These are phyloP conservation scores for Limosa lapponica DNA, from an alignment of 2,797 vertebrate species.

Conservation along the genomic window DNA sequence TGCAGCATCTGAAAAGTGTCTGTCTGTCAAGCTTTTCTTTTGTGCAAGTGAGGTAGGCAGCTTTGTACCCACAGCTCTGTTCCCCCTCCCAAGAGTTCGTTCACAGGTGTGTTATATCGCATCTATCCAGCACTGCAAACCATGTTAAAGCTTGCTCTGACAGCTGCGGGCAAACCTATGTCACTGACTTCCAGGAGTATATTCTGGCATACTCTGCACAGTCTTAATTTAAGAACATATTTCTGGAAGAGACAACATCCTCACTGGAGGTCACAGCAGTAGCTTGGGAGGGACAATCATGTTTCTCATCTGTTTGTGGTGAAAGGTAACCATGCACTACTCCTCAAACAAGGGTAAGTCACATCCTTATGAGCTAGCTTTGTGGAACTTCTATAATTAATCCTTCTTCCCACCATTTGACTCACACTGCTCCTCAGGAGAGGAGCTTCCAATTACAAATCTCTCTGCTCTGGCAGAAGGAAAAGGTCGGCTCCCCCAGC, in stretches of 20 bases:
- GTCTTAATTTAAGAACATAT: not conserved
- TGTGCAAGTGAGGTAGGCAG: not conserved
- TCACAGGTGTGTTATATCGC: not conserved
- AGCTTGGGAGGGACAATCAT: not conserved
- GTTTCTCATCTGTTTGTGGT: not conserved
- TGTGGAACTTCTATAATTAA: slow-evolving; percentile 53
- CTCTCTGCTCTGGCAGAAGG: slow-evolving; percentile 11
- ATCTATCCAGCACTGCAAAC: not conserved
- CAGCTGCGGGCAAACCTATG: not conserved
- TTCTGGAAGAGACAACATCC: not conserved
- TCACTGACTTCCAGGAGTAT: not conserved
- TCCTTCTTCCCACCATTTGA: not conserved
- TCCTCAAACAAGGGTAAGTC: slow-evolving; percentile 26
- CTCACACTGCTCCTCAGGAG: slow-evolving; percentile 27
- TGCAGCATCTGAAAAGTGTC: not conserved
- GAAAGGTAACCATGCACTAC: not conserved
- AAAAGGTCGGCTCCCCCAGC: not conserved
- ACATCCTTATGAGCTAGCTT: not conserved
- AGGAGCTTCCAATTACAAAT: slow-evolving; percentile 60
- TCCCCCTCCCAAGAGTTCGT: rapidly evolving
- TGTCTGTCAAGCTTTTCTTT: not conserved
- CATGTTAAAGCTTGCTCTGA: not conserved
- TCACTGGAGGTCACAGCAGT: not conserved
- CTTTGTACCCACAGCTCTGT: not conserved
- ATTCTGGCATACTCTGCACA: not conserved